Evolutionary conservation across 2,113 vertebrate genomes (phyloP).

Genomic region (Microcebus griseorufus): DNA sequence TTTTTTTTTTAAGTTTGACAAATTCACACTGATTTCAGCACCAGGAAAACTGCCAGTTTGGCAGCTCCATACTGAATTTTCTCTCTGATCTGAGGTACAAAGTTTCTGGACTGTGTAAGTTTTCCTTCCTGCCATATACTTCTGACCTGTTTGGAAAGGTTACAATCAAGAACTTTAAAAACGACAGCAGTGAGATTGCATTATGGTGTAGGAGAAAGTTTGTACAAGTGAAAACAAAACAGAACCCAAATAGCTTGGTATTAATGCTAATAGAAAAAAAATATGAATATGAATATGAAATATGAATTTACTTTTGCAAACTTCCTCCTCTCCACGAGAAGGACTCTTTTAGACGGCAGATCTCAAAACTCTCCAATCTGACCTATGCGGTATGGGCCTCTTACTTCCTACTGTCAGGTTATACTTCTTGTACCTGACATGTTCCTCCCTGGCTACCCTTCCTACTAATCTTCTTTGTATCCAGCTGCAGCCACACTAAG

Average conservation of each 20-base stretch:
- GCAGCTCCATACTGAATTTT: conserved; percentile 50
- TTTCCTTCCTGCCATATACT: conserved; percentile 65
- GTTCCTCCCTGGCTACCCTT: background rate
- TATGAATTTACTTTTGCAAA: background rate
- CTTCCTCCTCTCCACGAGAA: background rate
- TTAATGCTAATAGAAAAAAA: background rate
- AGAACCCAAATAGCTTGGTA: background rate
- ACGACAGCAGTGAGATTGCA: background rate
- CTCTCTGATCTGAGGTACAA: conserved; percentile 70
- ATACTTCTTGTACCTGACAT: background rate
- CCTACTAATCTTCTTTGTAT: background rate
- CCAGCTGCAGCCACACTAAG: background rate
- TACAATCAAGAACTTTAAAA: conserved; percentile 51
- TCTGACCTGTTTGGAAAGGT: conserved; percentile 68
- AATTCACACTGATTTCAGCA: conserved; percentile 76
- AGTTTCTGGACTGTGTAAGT: conserved; percentile 60
- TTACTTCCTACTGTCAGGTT: background rate
- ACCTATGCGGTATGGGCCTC: no score
- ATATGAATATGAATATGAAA: no score
- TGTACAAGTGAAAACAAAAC: conserved; percentile 40
- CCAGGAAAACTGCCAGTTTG: conserved; percentile 69
- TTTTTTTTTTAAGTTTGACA: conserved; percentile 49
- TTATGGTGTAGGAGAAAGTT: conserved; percentile 38
- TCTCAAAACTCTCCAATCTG: background rate
- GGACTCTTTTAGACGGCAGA: background rate